Evolutionary conservation across 2,797 vertebrate species (phyloP).

Genomic region (Odontamblyopus lacepedii): DNA sequence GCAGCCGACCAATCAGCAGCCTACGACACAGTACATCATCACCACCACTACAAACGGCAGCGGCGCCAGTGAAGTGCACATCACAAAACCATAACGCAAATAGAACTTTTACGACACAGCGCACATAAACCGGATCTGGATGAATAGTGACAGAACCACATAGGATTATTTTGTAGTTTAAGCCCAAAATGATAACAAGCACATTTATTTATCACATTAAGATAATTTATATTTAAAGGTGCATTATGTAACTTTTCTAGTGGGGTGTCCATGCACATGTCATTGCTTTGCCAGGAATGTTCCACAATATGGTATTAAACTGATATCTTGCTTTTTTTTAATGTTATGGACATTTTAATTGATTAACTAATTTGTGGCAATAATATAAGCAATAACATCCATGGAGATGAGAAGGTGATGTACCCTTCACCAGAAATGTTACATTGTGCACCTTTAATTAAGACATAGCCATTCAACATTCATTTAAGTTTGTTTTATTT

Average conservation of each 20-base stretch:
- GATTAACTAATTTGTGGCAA: too few species aligned
- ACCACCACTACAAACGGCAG: constrained; percentile 89
- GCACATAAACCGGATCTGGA: background rate
- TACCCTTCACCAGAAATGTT: too few species aligned
- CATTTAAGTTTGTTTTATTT: background rate
- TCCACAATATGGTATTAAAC: too few species aligned
- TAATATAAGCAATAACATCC: too few species aligned
- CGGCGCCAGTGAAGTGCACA: constrained; percentile 86
- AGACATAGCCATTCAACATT: background rate
- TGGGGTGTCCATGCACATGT: too few species aligned
- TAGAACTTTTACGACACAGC: background rate
- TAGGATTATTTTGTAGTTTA: background rate
- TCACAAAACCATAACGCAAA: constrained; percentile 85
- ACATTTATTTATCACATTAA: background rate
- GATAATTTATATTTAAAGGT: background rate
- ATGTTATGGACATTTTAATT: too few species aligned
- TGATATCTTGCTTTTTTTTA: too few species aligned
- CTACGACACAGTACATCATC: constrained; percentile 94
- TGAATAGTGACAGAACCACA: background rate
- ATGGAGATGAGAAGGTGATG: too few species aligned
- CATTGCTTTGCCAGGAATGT: too few species aligned
- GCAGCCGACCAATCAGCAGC: constrained; percentile 76
- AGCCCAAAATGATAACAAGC: background rate
- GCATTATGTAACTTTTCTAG: too few species aligned
- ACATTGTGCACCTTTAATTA: background rate